A percentile compares a stretch with the other conserved stretches of the same genome.
These are phyloP conservation scores for Paralichthys olivaceus DNA, from an alignment of 2,113 vertebrate genomes.

Conservation along the genomic window DNA sequence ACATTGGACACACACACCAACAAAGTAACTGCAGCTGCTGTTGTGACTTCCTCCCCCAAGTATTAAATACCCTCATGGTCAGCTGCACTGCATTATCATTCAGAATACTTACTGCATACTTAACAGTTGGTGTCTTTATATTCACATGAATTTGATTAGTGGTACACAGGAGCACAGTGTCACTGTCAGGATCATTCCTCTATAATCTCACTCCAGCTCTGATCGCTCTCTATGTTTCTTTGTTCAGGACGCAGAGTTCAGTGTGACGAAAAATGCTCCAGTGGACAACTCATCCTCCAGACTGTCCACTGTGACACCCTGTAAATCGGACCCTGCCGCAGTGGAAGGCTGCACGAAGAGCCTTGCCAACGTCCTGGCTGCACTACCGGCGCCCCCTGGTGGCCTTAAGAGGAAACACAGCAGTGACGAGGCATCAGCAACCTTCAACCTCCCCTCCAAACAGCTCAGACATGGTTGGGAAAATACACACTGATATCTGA, in stretches of 20 bases:
- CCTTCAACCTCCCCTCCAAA: constrained; percentile 81
- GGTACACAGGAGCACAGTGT: too few species aligned
- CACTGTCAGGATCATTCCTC: too few species aligned
- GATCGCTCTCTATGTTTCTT: not conserved
- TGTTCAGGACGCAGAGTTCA: constrained; percentile 80
- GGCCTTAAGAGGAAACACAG: constrained; percentile 88
- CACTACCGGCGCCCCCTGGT: constrained; percentile 74
- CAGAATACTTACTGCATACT: not conserved
- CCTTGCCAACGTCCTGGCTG: constrained; percentile 81
- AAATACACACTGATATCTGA: not conserved
- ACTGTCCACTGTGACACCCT: constrained; percentile 56
- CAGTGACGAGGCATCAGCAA: constrained; percentile 56
- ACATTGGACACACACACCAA: not conserved
- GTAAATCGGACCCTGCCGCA: constrained; percentile 66
- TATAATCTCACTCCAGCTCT: too few species aligned
- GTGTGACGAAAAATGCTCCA: constrained; percentile 78
- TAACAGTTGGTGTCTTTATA: too few species aligned
- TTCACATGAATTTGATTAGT: too few species aligned
- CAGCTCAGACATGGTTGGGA: constrained; percentile 83
- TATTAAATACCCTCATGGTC: not conserved
- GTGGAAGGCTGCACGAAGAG: constrained; percentile 81
- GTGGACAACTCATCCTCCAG: constrained; percentile 76
- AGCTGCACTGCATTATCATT: not conserved
- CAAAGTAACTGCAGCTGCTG: not conserved
- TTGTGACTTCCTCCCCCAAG: not conserved